A percentile compares a stretch with the other conserved stretches of the same genome.
Evolutionary conservation across 2,113 vertebrate species (phyloP).

Genomic region (Typhlomys cinereus): DNA sequence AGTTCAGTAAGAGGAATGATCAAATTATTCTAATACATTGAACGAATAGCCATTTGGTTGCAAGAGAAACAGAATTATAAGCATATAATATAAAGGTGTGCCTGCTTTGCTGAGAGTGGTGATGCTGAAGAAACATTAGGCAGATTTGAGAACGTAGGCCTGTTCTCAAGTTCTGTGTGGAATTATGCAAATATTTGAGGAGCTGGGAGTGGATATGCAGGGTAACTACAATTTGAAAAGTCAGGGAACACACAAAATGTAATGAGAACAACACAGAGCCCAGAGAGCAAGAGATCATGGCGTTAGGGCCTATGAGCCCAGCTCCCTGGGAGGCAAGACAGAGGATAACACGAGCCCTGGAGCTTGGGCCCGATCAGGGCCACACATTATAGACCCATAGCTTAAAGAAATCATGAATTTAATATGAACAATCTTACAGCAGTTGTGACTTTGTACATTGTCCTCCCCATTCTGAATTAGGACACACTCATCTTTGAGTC

Average conservation of each 20-base stretch:
- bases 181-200: background rate
- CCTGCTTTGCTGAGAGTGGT: too few relatives aligned
- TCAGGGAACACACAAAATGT: background rate
- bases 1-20: too few relatives aligned
- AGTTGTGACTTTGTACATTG: background rate
- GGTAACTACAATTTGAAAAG: background rate
- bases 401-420: background rate
- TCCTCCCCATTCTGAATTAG: background rate
- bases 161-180: background rate
- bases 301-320: background rate
- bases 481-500: background rate
- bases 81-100: too few relatives aligned
- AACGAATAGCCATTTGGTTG: too few relatives aligned
- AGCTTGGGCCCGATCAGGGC: background rate
- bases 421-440: background rate
- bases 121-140: background rate
- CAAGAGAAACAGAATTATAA: too few relatives aligned
- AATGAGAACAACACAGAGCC: background rate
- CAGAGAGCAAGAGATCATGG: background rate
- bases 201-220: background rate
- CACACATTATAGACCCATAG: background rate
- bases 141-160: slow-evolving; percentile 28
- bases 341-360: background rate
- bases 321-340: background rate
- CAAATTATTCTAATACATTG: too few relatives aligned